Evolutionary conservation across 2,888 invertebrate genomes (phyloP).

Genomic region (Adela reaumurella): DNA sequence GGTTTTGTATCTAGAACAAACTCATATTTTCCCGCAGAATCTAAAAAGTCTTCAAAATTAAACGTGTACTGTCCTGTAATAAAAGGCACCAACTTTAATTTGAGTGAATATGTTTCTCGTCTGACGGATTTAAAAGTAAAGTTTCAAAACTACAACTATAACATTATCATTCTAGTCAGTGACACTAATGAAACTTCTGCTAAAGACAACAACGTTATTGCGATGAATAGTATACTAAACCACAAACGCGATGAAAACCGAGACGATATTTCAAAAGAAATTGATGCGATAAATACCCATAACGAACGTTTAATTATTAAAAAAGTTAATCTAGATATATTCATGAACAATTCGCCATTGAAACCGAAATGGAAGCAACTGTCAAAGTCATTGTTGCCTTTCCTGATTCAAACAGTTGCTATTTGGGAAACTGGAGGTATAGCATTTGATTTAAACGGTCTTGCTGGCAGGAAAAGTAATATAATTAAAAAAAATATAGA

Average conservation of each 20-base stretch:
- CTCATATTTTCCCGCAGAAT: too few relatives aligned
- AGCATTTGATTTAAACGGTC: conserved; percentile 31
- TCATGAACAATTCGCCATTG: conserved; percentile 32
- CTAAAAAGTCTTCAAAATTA: too few relatives aligned
- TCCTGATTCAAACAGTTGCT: conserved; percentile 30
- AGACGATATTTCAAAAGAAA: conserved; percentile 4
- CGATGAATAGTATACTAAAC: conserved; percentile 20
- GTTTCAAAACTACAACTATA: conserved; percentile 22
- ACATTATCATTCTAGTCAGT: conserved; percentile 29
- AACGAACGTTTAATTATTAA: conserved; percentile 22
- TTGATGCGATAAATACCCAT: too few relatives aligned
- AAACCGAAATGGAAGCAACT: conserved; percentile 28
- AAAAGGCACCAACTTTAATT: too few relatives aligned
- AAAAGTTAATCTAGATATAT: conserved; percentile 23
- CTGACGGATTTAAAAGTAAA: neutral
- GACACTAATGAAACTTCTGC: conserved; percentile 23
- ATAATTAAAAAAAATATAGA: too few relatives aligned
- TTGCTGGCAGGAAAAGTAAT: conserved; percentile 9
- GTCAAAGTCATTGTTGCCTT: conserved; percentile 26
- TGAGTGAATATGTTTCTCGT: too few relatives aligned
- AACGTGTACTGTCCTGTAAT: neutral
- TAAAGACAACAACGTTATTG: conserved; percentile 30
- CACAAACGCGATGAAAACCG: conserved; percentile 9
- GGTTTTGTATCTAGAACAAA: neutral
- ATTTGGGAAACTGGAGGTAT: conserved; percentile 46